A percentile compares a stretch with the other conserved stretches of the same genome.
Evolutionary conservation across 1,140 invertebrate species (phyloP).

Genomic region (Drosophila sulfurigaster): DNA sequence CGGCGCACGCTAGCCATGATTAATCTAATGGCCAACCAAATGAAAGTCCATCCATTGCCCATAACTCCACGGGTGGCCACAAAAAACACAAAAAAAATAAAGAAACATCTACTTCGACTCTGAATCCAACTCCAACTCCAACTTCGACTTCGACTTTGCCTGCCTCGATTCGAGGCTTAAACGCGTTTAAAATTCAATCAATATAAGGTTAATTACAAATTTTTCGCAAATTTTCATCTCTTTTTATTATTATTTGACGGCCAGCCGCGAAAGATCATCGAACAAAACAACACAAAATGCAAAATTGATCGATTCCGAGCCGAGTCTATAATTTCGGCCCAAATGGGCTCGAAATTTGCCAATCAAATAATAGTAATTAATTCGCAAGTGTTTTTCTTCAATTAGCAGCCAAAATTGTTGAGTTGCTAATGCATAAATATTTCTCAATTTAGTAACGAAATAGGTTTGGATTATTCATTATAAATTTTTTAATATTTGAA

Average conservation of each 20-base stretch:
- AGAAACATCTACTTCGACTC: too few species aligned
- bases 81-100: neutral
- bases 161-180: constrained; percentile 40
- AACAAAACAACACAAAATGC: neutral
- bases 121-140: too few species aligned
- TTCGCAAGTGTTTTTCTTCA: too few species aligned
- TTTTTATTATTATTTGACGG: constrained; percentile 7
- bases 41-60: constrained; percentile 39
- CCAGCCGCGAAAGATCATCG: neutral
- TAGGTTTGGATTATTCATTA: too few species aligned
- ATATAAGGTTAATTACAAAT: constrained; percentile 70
- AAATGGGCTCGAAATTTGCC: neutral
- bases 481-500: too few species aligned
- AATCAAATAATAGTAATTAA: neutral
- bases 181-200: constrained; percentile 76
- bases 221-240: constrained; percentile 44
- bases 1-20: constrained; percentile 37
- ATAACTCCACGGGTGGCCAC: neutral
- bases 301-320: neutral
- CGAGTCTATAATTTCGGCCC: neutral
- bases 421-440: too few species aligned
- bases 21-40: constrained; percentile 53
- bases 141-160: too few species aligned
- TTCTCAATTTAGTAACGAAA: too few species aligned
- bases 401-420: too few species aligned